Base-by-base conservation (phyloP, 2,797 vertebrate genomes). In the Eutrigla gurnardus region DNA sequence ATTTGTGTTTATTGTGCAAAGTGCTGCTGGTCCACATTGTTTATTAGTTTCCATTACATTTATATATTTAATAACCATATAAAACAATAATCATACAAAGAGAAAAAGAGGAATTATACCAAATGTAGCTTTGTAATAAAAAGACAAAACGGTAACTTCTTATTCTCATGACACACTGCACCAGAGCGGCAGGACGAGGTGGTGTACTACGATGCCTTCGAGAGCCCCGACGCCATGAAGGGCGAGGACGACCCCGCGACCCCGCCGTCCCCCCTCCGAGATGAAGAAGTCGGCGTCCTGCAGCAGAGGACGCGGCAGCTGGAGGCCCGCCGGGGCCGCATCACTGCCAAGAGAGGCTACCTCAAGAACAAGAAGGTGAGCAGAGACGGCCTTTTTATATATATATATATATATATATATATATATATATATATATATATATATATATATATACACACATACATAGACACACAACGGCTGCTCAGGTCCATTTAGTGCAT, bases 271-370 rank as follows among this genome's bases (percentile, higher is more conserved):
- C 93, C 96, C 37, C 96, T 96, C 70, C 94, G 94, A 85, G 91
- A 91, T 0, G 96, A 97, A 46, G 97, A 98, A 52, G 87, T 98
- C 3, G 70, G 92, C 46, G 92, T 95, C 78, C 95, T 99, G 40
- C 97, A 98, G 81, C 96, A 97, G 89, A 97, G 96, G 92, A 95
- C 96, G 0, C 95, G 97, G 35, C 97, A 97, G 90, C 94, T 99
- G 46, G 98, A 99, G 94, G 97, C 97, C 63, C 96, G 96, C 49
- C 93, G 97, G 75, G 97, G 98, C 13, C 97, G 96, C 72, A 98
- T 99, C 93, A 98, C 97, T 39, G 94, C 97, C 90, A 99, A 99
- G 95, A 99, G 97, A 93, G 97, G 96, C 96, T 98, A 98, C 97
- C 98, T 99, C 96, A 97, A 97, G 94, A 98, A 97, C 91, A 99